Conservation (phyloP, 2,113 vertebrate species). For the Casuarius casuarius region DNA sequence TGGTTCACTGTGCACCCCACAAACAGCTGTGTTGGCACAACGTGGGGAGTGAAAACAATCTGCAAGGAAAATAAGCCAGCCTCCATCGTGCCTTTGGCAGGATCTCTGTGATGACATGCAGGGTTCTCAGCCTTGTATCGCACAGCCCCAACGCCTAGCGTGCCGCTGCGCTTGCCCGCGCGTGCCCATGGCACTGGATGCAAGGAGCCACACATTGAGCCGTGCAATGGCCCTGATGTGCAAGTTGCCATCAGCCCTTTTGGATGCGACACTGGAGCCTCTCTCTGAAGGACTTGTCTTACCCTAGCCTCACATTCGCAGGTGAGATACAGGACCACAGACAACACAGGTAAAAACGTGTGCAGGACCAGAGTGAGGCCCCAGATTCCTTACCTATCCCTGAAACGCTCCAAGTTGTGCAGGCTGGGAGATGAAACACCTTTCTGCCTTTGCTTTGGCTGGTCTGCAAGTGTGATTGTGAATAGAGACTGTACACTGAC, state of each 20-base stretch:
- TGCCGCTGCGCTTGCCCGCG: neutral
- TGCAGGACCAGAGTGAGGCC: neutral
- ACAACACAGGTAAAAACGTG: neutral
- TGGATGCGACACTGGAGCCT: neutral
- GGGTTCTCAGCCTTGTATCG: neutral
- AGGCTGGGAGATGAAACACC: neutral
- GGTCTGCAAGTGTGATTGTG: neutral
- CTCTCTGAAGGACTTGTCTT: neutral
- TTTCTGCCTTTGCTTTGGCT: neutral
- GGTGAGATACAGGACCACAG: neutral
- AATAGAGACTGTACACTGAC: neutral
- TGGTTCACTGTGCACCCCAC: neutral
- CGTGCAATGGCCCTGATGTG: rapidly evolving
- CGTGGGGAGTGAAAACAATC: neutral
- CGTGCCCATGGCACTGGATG: rapidly evolving
- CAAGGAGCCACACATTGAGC: rapidly evolving
- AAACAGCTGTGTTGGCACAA: rapidly evolving
- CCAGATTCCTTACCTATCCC: neutral
- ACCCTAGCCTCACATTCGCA: neutral
- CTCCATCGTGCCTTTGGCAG: rapidly evolving
- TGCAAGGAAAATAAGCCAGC: neutral
- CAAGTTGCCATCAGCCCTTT: neutral
- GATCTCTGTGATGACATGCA: neutral
- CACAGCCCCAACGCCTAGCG: rapidly evolving
- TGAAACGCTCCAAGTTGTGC: neutral